Conservation (phyloP, 2,113 vertebrate genomes). For the Peucedramus taeniatus region DNA sequence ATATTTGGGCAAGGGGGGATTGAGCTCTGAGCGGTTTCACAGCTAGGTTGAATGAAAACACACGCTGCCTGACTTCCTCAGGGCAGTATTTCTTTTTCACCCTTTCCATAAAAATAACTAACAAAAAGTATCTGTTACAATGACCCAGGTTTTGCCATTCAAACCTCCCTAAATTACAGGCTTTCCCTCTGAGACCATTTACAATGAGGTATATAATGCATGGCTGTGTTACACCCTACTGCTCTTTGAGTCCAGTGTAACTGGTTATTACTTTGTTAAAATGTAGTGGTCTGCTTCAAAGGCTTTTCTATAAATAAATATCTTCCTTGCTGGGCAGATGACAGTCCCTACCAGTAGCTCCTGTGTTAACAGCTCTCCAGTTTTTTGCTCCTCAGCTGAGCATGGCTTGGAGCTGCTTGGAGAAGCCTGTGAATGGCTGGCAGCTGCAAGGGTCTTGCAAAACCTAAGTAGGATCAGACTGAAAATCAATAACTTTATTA, state of each 20-base stretch:
- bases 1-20: slow-evolving; percentile 34
- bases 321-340: slow-evolving; percentile 55
- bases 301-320: slow-evolving; percentile 78
- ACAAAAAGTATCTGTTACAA: slow-evolving; percentile 73
- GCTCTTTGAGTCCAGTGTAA: slow-evolving; percentile 71
- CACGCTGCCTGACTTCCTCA: slow-evolving; percentile 33
- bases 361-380: slow-evolving; percentile 42
- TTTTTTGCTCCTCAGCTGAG: not conserved
- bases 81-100: slow-evolving; percentile 43
- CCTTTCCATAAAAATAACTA: slow-evolving; percentile 70
- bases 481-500: slow-evolving; percentile 12
- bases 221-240: slow-evolving; percentile 68
- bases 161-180: slow-evolving; percentile 73
- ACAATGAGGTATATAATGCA: slow-evolving; percentile 71
- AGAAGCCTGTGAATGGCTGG: slow-evolving; percentile 25
- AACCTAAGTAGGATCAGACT: not conserved
- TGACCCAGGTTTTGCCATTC: slow-evolving; percentile 72
- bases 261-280: slow-evolving; percentile 75
- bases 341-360: slow-evolving; percentile 35
- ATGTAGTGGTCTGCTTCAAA: slow-evolving; percentile 66
- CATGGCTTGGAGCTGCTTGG: slow-evolving; percentile 20
- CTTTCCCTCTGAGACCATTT: slow-evolving; percentile 71
- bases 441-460: slow-evolving; percentile 13
- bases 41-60: slow-evolving; percentile 33
- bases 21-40: slow-evolving; percentile 15